Percentiles rank a stretch among this genome's conserved stretches.
These are phyloP conservation scores for Cephus cinctus DNA, from an alignment of 1,140 invertebrate genomes.

Conservation along the genomic window DNA sequence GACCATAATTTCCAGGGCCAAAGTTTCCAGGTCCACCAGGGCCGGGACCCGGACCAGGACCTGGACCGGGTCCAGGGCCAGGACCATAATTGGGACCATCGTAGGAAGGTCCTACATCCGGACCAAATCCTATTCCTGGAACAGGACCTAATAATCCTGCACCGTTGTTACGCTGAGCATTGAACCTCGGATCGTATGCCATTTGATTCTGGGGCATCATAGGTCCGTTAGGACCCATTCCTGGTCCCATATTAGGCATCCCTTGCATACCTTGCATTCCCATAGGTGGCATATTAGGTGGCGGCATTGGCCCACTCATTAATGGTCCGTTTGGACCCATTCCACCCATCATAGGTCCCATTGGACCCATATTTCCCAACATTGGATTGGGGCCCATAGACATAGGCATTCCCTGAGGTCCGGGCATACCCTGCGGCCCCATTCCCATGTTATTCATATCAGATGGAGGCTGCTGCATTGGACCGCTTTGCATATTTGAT, in stretches of 20 bases:
- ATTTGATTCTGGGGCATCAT: constrained; percentile 34
- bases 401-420: constrained; percentile 53
- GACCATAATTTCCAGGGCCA: constrained; percentile 28
- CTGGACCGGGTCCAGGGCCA: too few relatives aligned
- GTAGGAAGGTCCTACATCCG: constrained; percentile 35
- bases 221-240: constrained; percentile 27
- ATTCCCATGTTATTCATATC: constrained; percentile 57
- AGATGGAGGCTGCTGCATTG: constrained; percentile 39
- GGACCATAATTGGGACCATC: constrained; percentile 34
- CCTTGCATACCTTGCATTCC: constrained; percentile 52
- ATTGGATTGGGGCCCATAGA: constrained; percentile 52
- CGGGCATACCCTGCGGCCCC: constrained; percentile 59
- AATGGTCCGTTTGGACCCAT: constrained; percentile 25
- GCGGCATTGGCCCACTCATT: constrained; percentile 30
- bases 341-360: constrained; percentile 33
- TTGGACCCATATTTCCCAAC: constrained; percentile 52
- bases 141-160: constrained; percentile 48
- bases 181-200: constrained; percentile 44
- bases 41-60: constrained; percentile 8
- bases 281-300: constrained; percentile 34
- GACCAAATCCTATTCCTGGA: constrained; percentile 35
- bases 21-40: constrained; percentile 21
- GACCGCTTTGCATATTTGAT: constrained; percentile 14
- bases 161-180: constrained; percentile 42
- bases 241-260: constrained; percentile 14